These are phyloP conservation scores for Canis aureus DNA, from an alignment of 2,113 vertebrate genomes.

Conservation along the genomic window DNA sequence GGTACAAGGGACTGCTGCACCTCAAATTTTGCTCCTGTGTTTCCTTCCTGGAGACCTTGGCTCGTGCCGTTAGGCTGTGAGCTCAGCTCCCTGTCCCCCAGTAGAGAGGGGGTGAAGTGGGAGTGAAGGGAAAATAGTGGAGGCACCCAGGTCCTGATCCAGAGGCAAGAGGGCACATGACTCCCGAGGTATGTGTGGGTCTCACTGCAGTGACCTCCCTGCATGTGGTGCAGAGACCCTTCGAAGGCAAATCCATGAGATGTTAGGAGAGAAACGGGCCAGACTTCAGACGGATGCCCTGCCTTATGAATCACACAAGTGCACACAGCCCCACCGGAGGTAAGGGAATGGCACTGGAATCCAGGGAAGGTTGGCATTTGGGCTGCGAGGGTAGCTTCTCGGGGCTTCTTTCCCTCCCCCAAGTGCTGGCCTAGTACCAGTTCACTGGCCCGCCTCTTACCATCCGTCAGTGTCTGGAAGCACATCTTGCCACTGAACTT, in stretches of 20 bases:
- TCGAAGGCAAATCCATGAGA: neutral
- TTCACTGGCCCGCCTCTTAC: conserved; percentile 87
- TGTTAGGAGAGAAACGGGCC: neutral
- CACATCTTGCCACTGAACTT: conserved; percentile 99
- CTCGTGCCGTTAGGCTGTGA: neutral
- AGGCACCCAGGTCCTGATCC: too few species aligned
- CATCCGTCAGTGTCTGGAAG: conserved; percentile 99
- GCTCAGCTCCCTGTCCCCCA: neutral
- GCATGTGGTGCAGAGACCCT: neutral
- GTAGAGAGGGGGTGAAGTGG: neutral
- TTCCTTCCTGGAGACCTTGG: neutral
- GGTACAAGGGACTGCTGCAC: neutral
- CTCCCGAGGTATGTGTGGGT: accelerated
- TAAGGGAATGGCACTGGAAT: neutral
- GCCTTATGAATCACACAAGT: neutral
- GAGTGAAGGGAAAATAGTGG: neutral
- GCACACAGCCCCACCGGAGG: neutral
- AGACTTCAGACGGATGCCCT: neutral
- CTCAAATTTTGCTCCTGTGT: neutral
- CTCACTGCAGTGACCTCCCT: neutral
- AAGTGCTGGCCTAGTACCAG: neutral
- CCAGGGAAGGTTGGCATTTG: neutral
- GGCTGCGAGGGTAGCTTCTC: neutral
- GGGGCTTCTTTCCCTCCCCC: neutral
- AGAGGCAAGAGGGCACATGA: neutral